Percentiles rank a stretch among this genome's conserved stretches.
Conservation (phyloP, 2,797 vertebrate species). For the Ctenosaura bakeri region DNA sequence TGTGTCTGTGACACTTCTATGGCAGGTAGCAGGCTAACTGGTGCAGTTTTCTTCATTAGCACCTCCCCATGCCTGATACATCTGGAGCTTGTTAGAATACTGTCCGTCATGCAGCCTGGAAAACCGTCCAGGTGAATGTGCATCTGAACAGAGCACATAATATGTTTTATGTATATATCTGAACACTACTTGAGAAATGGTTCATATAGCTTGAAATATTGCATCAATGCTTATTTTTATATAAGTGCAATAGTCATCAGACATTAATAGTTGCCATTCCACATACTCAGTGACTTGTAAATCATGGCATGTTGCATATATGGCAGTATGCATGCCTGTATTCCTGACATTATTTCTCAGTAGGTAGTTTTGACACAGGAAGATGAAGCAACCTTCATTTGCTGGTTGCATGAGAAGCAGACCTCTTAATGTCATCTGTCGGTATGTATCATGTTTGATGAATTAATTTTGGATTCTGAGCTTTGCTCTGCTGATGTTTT, state of each 20-base stretch:
- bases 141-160: not conserved
- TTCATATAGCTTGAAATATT: not conserved
- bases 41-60: too few relatives aligned
- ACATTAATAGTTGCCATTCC: not conserved
- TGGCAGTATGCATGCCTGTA: not conserved
- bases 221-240: not conserved
- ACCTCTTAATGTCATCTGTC: not conserved
- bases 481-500: constrained; percentile 42
- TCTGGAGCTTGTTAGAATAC: not conserved
- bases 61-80: not conserved
- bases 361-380: not conserved
- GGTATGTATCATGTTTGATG: constrained; percentile 11
- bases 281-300: not conserved
- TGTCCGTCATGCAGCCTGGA: not conserved
- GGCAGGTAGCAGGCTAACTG: not conserved
- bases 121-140: not conserved
- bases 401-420: not conserved
- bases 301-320: not conserved
- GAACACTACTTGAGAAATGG: not conserved
- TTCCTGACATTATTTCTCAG: not conserved
- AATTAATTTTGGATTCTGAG: constrained; percentile 25
- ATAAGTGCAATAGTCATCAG: too few relatives aligned
- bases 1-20: not conserved
- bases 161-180: not conserved
- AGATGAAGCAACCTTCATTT: not conserved